Percentiles rank a stretch among this genome's conserved stretches.
Evolutionary conservation across 2,888 invertebrate genomes (phyloP).

Genomic region (Machimus rusticus): DNA sequence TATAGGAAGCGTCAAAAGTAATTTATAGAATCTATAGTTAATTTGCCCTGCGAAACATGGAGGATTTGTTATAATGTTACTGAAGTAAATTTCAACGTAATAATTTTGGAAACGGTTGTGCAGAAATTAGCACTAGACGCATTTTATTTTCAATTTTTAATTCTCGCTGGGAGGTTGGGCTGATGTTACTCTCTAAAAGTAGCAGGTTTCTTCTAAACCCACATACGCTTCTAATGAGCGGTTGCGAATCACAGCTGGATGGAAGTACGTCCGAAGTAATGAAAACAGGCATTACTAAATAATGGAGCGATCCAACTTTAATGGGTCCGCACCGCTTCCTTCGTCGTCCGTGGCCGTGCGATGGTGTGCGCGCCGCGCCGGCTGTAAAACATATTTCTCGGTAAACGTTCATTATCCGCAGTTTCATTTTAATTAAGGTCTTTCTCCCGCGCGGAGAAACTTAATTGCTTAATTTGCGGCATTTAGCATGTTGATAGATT

Average conservation of each 20-base stretch:
- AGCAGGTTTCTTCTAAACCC: neutral
- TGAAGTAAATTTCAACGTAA: too few relatives aligned
- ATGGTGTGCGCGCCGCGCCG: neutral
- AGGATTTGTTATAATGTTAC: too few relatives aligned
- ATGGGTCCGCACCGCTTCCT: neutral
- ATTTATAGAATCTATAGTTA: too few relatives aligned
- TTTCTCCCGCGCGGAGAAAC: neutral
- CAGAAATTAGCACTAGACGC: too few relatives aligned
- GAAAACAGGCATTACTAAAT: neutral
- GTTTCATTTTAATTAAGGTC: neutral
- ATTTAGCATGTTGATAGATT: neutral
- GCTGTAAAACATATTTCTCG: neutral
- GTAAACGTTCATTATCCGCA: neutral
- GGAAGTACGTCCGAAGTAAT: neutral
- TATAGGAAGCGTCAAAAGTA: too few relatives aligned
- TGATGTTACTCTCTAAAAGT: neutral
- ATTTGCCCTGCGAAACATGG: too few relatives aligned
- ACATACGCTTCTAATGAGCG: neutral
- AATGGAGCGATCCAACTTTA: neutral
- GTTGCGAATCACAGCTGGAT: neutral
- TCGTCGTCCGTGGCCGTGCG: neutral
- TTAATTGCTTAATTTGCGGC: neutral
- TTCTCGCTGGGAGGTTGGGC: neutral
- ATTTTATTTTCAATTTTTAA: neutral
- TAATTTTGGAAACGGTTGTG: too few relatives aligned